Percentiles rank a stretch among this genome's conserved stretches.
These are phyloP conservation scores for Leptinotarsa lineolata DNA, from an alignment of 1,140 invertebrate genomes.

Conservation along the genomic window DNA sequence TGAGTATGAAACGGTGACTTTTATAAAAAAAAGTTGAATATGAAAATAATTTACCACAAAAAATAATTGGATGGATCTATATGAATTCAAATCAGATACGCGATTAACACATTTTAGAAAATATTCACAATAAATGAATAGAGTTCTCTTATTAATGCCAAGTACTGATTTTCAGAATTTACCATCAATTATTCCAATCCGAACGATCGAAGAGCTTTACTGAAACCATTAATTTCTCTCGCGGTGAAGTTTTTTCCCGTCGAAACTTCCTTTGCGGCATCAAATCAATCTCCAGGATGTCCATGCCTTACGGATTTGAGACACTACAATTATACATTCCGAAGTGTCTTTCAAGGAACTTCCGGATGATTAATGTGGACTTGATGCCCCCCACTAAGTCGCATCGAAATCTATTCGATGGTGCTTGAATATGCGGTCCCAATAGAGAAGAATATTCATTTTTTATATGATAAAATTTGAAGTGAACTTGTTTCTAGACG, in stretches of 20 bases:
- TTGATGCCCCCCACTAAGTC: slow-evolving; percentile 67
- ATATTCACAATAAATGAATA: too few relatives aligned
- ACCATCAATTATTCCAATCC: slow-evolving; percentile 9
- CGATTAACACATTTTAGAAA: too few relatives aligned
- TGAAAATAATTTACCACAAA: too few relatives aligned
- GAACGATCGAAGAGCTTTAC: slow-evolving; percentile 7
- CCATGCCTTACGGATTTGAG: slow-evolving; percentile 85
- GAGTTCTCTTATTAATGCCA: too few relatives aligned
- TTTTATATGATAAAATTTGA: too few relatives aligned
- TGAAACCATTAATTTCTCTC: slow-evolving; percentile 2
- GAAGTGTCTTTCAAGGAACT: slow-evolving; percentile 82
- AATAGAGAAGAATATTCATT: too few relatives aligned
- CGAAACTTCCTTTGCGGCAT: slow-evolving; percentile 75
- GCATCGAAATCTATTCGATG: background rate
- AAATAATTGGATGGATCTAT: too few relatives aligned
- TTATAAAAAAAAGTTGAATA: too few relatives aligned
- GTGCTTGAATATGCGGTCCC: background rate
- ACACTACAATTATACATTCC: slow-evolving; percentile 95
- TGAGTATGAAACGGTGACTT: too few relatives aligned
- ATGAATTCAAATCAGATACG: too few relatives aligned
- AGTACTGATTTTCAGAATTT: background rate
- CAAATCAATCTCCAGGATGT: slow-evolving; percentile 80
- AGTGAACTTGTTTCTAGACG: too few relatives aligned
- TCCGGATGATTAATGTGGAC: slow-evolving; percentile 82
- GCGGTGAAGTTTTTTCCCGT: slow-evolving; percentile 4